These are phyloP conservation scores for Tenthredo distinguenda DNA, from an alignment of 2,888 invertebrate genomes.

Conservation along the genomic window DNA sequence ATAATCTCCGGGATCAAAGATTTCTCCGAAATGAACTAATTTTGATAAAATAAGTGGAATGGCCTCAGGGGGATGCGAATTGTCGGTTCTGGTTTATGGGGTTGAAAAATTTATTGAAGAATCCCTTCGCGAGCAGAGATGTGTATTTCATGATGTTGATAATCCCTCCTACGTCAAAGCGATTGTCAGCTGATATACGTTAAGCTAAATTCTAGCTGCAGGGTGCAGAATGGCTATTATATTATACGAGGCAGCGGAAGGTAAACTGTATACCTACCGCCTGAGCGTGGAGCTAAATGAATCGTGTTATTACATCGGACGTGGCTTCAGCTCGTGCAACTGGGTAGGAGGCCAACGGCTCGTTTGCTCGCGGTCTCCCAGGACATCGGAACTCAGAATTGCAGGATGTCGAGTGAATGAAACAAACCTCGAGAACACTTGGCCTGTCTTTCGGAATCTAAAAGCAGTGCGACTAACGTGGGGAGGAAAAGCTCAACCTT, in stretches of 20 bases:
- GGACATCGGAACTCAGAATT: conserved; percentile 24
- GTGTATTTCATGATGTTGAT: conserved; percentile 31
- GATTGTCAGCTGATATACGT: conserved; percentile 34
- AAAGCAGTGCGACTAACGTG: not conserved
- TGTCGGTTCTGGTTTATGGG: not conserved
- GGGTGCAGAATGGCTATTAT: conserved; percentile 37
- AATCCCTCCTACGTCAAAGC: not conserved
- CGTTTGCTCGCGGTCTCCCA: conserved; percentile 9
- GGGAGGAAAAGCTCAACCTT: not conserved
- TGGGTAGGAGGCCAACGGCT: not conserved
- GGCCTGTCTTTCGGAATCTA: not conserved
- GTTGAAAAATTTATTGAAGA: not conserved
- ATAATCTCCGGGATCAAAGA: too few species aligned
- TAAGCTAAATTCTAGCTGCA: conserved; percentile 43
- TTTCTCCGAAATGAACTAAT: too few species aligned
- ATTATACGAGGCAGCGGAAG: conserved; percentile 35
- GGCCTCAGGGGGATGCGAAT: not conserved
- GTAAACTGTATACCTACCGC: conserved; percentile 31
- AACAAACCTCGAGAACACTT: not conserved
- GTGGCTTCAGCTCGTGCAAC: not conserved
- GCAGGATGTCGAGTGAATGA: conserved; percentile 3
- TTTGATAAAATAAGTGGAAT: too few species aligned
- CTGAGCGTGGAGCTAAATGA: conserved; percentile 37
- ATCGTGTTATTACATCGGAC: conserved; percentile 49
- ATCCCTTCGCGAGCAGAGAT: not conserved